These are phyloP conservation scores for Neomicropteryx cornuta DNA, from an alignment of 1,140 invertebrate species.

Conservation along the genomic window DNA sequence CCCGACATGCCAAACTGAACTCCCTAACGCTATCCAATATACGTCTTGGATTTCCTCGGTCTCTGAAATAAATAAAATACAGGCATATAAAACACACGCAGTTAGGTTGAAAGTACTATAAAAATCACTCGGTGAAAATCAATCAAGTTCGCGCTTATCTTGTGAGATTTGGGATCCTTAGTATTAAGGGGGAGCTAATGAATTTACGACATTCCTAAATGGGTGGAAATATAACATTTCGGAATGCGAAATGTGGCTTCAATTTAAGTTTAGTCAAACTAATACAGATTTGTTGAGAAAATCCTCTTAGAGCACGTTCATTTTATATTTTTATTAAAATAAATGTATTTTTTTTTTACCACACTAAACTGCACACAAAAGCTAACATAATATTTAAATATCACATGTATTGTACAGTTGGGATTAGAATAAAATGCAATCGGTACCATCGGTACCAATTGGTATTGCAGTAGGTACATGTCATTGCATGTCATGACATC, in stretches of 20 bases:
- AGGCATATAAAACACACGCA: background rate
- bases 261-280: too few relatives aligned
- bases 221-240: conserved; percentile 2
- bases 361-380: too few relatives aligned
- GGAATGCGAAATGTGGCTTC: background rate
- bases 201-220: conserved; percentile 3
- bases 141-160: background rate
- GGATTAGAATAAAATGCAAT: too few relatives aligned
- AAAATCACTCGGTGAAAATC: background rate
- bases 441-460: too few relatives aligned
- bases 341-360: too few relatives aligned
- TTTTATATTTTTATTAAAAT: too few relatives aligned
- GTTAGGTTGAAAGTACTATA: background rate
- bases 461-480: too few relatives aligned
- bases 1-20: conserved; percentile 34
- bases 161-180: background rate
- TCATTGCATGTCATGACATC: too few relatives aligned
- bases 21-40: conserved; percentile 33
- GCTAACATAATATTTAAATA: too few relatives aligned
- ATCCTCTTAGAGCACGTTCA: too few relatives aligned
- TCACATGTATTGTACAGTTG: too few relatives aligned
- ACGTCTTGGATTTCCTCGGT: conserved; percentile 28
- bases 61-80: conserved; percentile 20
- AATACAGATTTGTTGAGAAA: too few relatives aligned
- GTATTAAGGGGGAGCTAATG: background rate